Base-by-base conservation (phyloP, 1,140 invertebrate species). In the Trichomalopsis sarcophagae region DNA sequence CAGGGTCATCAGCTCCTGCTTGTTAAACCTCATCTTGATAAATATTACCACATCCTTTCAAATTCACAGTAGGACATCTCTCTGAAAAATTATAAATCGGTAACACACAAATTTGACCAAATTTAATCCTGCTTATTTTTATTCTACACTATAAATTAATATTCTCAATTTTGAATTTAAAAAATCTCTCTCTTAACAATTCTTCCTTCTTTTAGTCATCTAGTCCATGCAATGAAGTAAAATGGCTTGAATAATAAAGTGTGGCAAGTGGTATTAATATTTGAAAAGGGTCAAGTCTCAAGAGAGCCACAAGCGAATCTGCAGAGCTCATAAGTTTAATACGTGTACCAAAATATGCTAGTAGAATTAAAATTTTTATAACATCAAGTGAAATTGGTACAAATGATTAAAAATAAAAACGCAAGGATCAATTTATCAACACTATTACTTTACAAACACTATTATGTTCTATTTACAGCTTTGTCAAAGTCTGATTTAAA, bases 1-100 rank as follows among this genome's bases (percentile, higher is more conserved):
- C 90, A 99, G 92, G 80, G 96, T 95, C 86, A 96, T 94, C 87
- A 99, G 92, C 92, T 98, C 98, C 92, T 97, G 96, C 91, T 96
- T 97, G 92, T 99, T 99, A 91, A 97, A 98, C 90, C 97, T 94
- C 97, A 99, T 98, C 90, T 93, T 95, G 87, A 78, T 36, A 80
- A 17, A 17, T 68, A 71, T 84, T 81, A 88, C 75, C 33, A 81
- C 84, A 85, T 85, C 69, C 23, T 85, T 81, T 66, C 50, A n/a
- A 30, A 81, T 10, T 62, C 21, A 76, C n/a, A 81, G 14, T 30
- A 66, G 11, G n/a, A 0, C 78, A 81, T 85, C 17, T 85, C 44
- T 2, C 78, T 81, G 33, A 75, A 85, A 85, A 66, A 84, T 73
- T 21, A 55, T 40, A 30, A 77, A 47, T 62, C 13, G 55, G 33